Conservation (phyloP, 1,140 invertebrate species). For the Drosophila jambulina region DNA sequence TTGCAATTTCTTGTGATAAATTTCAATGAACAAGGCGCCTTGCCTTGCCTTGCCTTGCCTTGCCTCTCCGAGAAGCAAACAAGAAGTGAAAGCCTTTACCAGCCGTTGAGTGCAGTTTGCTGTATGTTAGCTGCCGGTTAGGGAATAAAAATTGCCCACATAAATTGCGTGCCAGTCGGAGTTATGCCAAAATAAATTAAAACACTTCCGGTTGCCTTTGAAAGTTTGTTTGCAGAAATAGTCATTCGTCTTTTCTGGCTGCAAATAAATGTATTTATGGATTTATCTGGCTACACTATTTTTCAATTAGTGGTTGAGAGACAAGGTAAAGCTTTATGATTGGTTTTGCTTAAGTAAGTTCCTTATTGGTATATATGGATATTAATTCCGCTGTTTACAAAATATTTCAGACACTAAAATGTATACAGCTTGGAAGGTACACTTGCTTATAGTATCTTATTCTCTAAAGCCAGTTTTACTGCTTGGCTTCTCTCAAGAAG, state of each 20-base stretch:
- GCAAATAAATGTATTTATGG: background rate
- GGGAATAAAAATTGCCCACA: slow-evolving; percentile 33
- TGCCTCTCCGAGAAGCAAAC: slow-evolving; percentile 24
- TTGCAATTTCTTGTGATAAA: slow-evolving; percentile 82
- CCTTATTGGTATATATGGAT: no score
- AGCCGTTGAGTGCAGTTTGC: slow-evolving; percentile 67
- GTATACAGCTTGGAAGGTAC: no score
- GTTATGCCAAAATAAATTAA: slow-evolving; percentile 34
- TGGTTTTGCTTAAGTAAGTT: background rate
- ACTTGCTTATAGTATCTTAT: no score
- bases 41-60: slow-evolving; percentile 21
- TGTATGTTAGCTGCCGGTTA: slow-evolving; percentile 42
- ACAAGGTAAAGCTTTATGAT: background rate
- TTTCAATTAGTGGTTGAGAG: slow-evolving; percentile 14
- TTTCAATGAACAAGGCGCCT: slow-evolving; percentile 66
- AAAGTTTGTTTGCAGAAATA: background rate
- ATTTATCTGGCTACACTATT: slow-evolving; percentile 10
- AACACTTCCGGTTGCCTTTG: background rate
- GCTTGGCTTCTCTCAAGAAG: background rate
- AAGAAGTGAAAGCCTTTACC: slow-evolving; percentile 45
- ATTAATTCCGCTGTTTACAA: no score
- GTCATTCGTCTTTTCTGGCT: background rate
- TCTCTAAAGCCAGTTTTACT: background rate
- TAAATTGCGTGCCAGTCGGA: slow-evolving; percentile 25
- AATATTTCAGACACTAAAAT: no score